phyloP scores from a whole-genome alignment of 2,888 invertebrate genomes.

The Lasiommata megera region DNA sequence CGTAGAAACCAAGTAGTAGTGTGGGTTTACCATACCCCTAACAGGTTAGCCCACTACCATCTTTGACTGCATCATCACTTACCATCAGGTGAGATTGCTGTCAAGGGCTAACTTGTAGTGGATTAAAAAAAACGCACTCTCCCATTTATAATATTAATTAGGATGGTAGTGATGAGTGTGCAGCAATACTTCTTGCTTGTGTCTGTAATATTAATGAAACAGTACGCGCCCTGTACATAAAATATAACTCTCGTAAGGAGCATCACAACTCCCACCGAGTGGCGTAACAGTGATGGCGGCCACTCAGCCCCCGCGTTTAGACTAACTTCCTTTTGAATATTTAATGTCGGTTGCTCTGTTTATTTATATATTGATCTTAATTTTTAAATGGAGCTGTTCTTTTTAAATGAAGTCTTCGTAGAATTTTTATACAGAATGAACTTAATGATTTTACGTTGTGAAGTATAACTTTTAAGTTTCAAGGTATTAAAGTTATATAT shows the following conservation, averaged over 20 bases:
- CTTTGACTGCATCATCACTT: too few species aligned
- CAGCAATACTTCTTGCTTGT: conserved; percentile 22
- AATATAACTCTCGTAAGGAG: conserved; percentile 46
- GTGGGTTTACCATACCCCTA: too few species aligned
- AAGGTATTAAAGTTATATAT: too few species aligned
- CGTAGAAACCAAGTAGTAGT: too few species aligned
- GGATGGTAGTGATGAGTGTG: neutral
- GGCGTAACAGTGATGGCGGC: conserved; percentile 47
- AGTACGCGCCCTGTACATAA: conserved; percentile 56
- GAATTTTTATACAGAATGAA: too few species aligned
- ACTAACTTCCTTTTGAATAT: conserved; percentile 60
- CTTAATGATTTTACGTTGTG: too few species aligned
- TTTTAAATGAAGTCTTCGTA: too few species aligned
- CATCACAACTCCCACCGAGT: conserved; percentile 41
- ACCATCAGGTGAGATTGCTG: too few species aligned
- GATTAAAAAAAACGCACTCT: neutral
- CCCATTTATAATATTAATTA: neutral
- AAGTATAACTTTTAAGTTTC: too few species aligned
- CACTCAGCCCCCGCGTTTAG: conserved; percentile 50
- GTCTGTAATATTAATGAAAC: conserved; percentile 42
- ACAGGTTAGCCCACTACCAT: too few species aligned
- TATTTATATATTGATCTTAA: conserved; percentile 34
- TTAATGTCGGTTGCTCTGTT: conserved; percentile 53
- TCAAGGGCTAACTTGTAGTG: neutral
- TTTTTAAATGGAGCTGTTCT: too few species aligned